Conservation (phyloP, 2,797 vertebrate genomes). For the Catamblyrhynchus diadema region DNA sequence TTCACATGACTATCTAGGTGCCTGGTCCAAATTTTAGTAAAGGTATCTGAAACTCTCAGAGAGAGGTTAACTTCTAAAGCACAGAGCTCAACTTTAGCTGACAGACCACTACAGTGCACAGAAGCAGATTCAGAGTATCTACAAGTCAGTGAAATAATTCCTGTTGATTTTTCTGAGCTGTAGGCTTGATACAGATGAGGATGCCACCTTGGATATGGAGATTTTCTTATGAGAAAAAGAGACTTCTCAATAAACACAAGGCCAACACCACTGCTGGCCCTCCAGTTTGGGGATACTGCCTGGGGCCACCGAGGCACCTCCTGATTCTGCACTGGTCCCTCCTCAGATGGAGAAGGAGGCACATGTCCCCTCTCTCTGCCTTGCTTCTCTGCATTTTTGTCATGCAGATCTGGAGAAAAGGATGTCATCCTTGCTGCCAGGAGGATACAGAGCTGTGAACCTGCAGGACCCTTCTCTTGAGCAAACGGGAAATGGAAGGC, state of each 20-base stretch:
- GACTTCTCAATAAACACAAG: not conserved
- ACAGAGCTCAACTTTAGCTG: not conserved
- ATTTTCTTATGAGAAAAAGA: not conserved
- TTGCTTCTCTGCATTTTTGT: not conserved
- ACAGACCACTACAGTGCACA: not conserved
- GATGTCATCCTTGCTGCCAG: not conserved
- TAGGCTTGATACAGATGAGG: not conserved
- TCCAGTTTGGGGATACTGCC: not conserved
- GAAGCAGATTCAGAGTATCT: not conserved
- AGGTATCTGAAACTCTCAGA: not conserved
- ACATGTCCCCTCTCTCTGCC: not conserved
- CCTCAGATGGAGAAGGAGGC: not conserved
- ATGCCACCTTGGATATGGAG: not conserved
- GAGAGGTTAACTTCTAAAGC: not conserved
- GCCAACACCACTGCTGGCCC: not conserved
- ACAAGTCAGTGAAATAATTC: not conserved
- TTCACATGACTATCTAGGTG: not conserved
- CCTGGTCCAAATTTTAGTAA: not conserved
- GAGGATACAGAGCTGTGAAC: not conserved
- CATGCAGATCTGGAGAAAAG: not conserved
- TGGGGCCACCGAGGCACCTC: fast-evolving
- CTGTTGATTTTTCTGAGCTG: not conserved
- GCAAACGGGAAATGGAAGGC: not conserved
- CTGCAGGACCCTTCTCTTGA: not conserved
- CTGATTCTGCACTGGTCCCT: fast-evolving